Base-by-base conservation (phyloP, 2,888 invertebrate species). In the Scaptomyza reducta region DNA sequence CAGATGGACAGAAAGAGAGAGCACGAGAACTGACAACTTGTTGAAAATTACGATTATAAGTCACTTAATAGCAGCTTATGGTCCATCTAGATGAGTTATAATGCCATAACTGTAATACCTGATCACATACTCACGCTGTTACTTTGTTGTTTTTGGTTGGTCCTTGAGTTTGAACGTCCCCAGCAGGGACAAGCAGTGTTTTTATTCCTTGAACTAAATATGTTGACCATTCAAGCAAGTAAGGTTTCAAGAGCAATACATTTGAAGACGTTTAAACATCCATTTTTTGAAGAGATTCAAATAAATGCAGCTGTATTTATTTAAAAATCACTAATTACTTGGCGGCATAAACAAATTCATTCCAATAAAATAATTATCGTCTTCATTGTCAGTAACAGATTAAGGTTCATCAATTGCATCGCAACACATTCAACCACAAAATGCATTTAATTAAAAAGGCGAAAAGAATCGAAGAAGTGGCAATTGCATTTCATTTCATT, bases 41-140 rank as follows among this genome's bases (percentile, higher is more conserved):
- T 59, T 76, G 74, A 71, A 55, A 74, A 56, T 76, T 58, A 42
- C 45, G 72, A 76, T 76, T 62, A 54, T 54, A 67, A 60, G 53
- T 66, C 57, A 67, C 56, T 74, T 67, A 74, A 53, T 42, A 42
- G 16, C 71, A 59, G 60, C 45, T 60, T 56, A 56, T 60, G 41
- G 44, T n/a, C 41, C 56, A 56, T 29, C 55, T 31, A 14, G 46
- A 40, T 55, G 56, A 53, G 46, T 50, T 68, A 61, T 45, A 70
- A 57, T 67, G 47, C 51, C 49, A 54, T 13, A 9, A 46, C 41
- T n/a, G 33, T 3, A 13, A 50, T 14, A 35, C 18, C 14, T 9
- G 50, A 38, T 38, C 25, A 25, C 7, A 3, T 38, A 14, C 14
- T 25, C 25, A n/a, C n/a, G 11, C 7, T 14, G 11, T 13, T 22